phyloP scores from a whole-genome alignment of 2,113 vertebrate species.

The Mastomys coucha region DNA sequence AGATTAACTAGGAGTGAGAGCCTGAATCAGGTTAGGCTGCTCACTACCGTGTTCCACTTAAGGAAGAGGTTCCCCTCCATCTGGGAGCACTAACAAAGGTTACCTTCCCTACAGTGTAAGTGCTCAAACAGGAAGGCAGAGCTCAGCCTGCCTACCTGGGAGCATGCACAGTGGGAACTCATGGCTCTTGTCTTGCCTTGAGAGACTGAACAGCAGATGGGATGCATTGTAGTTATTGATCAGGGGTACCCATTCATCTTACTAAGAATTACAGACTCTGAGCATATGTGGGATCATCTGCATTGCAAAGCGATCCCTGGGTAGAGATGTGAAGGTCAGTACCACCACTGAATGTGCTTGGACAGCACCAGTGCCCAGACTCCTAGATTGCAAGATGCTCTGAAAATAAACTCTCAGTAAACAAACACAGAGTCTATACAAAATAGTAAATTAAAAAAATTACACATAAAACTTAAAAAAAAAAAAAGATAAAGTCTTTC shows the following conservation, averaged over 20 bases:
- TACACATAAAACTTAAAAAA: background rate
- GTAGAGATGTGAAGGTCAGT: background rate
- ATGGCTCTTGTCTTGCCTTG: background rate
- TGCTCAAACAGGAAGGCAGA: background rate
- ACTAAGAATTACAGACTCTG: background rate
- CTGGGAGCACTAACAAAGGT: background rate
- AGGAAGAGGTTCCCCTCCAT: background rate
- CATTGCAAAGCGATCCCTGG: background rate
- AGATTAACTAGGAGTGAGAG: background rate
- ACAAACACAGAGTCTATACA: background rate
- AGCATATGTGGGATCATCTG: background rate
- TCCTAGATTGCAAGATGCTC: background rate
- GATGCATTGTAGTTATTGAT: background rate
- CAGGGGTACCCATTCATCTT: background rate
- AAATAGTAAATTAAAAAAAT: background rate
- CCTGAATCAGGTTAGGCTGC: background rate
- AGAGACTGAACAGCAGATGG: background rate
- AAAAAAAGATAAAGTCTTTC: background rate
- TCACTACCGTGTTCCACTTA: background rate
- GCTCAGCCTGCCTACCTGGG: no score
- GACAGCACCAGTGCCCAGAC: background rate
- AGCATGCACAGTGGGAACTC: background rate
- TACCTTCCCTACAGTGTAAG: no score
- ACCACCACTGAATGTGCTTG: background rate
- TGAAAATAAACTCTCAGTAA: slow-evolving; percentile 16